Evolutionary conservation across 2,113 vertebrate genomes (phyloP), one percentile per base, ranked within the genome.

Genomic region (Nipponia nippon): DNA sequence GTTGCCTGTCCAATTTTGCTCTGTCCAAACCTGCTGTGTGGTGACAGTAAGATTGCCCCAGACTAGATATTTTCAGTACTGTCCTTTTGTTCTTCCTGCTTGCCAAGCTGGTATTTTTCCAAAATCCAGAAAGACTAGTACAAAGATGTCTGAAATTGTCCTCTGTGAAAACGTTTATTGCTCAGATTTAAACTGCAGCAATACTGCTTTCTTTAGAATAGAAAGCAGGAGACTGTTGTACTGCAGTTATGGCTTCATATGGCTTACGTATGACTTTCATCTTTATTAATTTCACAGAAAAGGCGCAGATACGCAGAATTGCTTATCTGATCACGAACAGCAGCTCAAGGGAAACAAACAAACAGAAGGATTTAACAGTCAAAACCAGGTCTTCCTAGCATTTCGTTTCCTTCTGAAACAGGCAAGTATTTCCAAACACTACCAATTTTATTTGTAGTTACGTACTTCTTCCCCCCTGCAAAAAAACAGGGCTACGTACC

Each of bases 51-150:
- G 81, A 73, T 46, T 76, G 84, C 42, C 87, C 58, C 81, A 86
- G 65, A 96, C 76, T 56, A 73, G 80, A 21, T 97, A 92, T 94
- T 97, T 97, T 97, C 95, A 96, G 75, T 56, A 46, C 32, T 82
- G 80, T 83, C 90, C 89, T 95, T 98, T 96, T 97, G 78, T 94
- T 98, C 80, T 91, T 96, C 82, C 86, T 63, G 83, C 76, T 84
- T 90, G 81, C 69, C 83, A 97, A 91, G 53, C 70, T 97, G 95
- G 89, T 93, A 72, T 52, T 81, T 80, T 75, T 78, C 96, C 91
- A 97, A 86, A 96, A 93, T 34, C 22, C 80, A 79, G 79, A 59
- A 76, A 92, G 58, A 83, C 40, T 62, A 53, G 42, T 40, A 81
- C 69, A 93, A 98, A 97, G 49, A 86, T 50, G 81, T 19, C 81